A percentile compares a stretch with the other conserved stretches of the same genome.
Evolutionary conservation across 1,140 invertebrate genomes (phyloP).

Genomic region (Meloidogyne hapla): DNA sequence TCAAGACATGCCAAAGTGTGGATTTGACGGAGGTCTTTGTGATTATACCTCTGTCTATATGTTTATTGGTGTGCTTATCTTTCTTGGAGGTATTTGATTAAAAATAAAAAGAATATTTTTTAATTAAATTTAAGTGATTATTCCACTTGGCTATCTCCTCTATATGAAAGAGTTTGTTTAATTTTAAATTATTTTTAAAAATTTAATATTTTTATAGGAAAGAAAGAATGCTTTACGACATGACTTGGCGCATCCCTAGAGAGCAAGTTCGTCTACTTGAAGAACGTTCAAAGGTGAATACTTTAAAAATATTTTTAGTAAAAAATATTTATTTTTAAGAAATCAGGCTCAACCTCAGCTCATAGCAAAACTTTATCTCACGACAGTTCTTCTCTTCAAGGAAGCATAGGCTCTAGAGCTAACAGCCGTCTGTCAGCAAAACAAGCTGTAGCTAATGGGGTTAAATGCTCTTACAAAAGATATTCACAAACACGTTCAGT

Average conservation of each 20-base stretch:
- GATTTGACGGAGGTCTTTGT: slow-evolving; percentile 59
- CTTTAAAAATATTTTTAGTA: background rate
- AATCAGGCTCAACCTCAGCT: slow-evolving; percentile 10
- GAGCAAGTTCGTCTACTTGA: slow-evolving; percentile 55
- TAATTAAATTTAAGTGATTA: slow-evolving; percentile 13
- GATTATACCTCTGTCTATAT: slow-evolving; percentile 59
- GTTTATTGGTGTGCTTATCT: slow-evolving; percentile 47
- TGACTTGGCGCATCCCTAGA: slow-evolving; percentile 62
- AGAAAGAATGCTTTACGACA: slow-evolving; percentile 60
- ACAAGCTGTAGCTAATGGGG: slow-evolving; percentile 58
- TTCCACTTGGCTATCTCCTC: slow-evolving; percentile 59
- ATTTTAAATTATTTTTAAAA: background rate
- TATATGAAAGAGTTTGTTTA: slow-evolving; percentile 60
- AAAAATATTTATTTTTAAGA: slow-evolving; percentile 15
- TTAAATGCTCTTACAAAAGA: slow-evolving; percentile 54
- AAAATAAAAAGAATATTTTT: too few species aligned
- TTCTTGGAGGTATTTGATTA: slow-evolving; percentile 31
- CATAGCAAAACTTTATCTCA: slow-evolving; percentile 27
- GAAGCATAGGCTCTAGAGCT: slow-evolving; percentile 37
- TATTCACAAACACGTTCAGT: slow-evolving; percentile 60
- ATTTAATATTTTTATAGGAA: slow-evolving; percentile 16
- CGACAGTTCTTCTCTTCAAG: slow-evolving; percentile 42
- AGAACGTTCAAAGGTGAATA: background rate
- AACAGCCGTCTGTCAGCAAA: slow-evolving; percentile 43
- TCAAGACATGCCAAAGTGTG: slow-evolving; percentile 56